phyloP scores from a whole-genome alignment of 2,888 invertebrate species.

The Ceriagrion tenellum region DNA sequence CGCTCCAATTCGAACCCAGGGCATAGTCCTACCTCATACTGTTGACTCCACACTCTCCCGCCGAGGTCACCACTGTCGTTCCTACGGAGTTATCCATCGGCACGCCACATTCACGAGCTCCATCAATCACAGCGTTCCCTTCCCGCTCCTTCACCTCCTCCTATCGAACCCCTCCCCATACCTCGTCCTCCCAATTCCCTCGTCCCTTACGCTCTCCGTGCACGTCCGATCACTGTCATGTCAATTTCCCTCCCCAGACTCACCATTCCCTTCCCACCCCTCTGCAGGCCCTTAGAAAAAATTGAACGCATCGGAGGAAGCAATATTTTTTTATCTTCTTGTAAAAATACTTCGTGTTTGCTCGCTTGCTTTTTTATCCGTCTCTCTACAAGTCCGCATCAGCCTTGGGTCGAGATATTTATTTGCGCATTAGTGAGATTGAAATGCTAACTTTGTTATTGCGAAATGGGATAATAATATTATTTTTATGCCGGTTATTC shows the following conservation, averaged over 20 bases:
- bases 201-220: not conserved
- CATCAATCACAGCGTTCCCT: constrained; percentile 41
- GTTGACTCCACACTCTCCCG: constrained; percentile 41
- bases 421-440: no score
- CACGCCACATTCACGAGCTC: constrained; percentile 24
- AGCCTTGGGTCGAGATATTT: no score
- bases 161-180: not conserved
- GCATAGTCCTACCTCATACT: constrained; percentile 37
- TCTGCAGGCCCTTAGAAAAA: not conserved
- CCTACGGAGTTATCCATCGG: constrained; percentile 41
- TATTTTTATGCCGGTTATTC: no score
- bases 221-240: constrained; percentile 36
- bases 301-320: not conserved
- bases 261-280: not conserved
- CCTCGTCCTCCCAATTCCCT: not conserved
- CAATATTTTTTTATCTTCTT: not conserved
- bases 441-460: no score
- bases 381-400: no score
- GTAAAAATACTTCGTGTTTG: no score
- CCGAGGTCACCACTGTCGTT: constrained; percentile 53
- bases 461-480: no score
- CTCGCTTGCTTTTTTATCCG: no score
- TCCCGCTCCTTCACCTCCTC: not conserved
- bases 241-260: not conserved
- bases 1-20: not conserved